Conservation (phyloP, 23 tunicate genomes). For the Diplosoma virens region DNA sequence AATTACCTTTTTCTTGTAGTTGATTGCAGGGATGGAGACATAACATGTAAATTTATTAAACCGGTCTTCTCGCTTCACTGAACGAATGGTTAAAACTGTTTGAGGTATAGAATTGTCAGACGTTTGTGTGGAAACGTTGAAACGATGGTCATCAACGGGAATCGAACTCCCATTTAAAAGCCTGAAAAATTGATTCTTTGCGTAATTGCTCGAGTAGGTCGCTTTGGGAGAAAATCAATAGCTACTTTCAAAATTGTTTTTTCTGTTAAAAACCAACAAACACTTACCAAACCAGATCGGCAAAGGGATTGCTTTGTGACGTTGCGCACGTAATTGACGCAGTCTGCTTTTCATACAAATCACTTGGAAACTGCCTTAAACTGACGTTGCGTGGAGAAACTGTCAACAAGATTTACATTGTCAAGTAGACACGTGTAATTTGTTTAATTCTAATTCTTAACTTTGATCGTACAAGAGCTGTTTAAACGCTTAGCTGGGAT, state of each 20-base stretch:
- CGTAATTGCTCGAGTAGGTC: too few relatives aligned
- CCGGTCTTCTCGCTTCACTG: constrained; percentile 31
- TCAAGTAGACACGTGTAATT: too few relatives aligned
- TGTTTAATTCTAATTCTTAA: too few relatives aligned
- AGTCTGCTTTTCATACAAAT: constrained; percentile 38
- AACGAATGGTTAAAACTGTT: not conserved
- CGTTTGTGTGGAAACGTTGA: too few relatives aligned
- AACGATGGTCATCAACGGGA: too few relatives aligned
- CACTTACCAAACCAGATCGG: constrained; percentile 50
- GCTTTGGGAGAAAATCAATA: too few relatives aligned
- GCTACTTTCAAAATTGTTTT: too few relatives aligned
- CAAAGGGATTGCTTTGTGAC: constrained; percentile 55
- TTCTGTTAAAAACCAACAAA: too few relatives aligned
- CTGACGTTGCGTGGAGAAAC: constrained; percentile 52
- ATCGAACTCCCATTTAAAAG: too few relatives aligned
- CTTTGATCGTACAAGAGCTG: too few relatives aligned
- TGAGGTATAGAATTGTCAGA: not conserved
- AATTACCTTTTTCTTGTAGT: constrained; percentile 23
- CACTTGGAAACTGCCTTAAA: constrained; percentile 60
- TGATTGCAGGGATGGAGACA: constrained; percentile 28
- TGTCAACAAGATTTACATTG: not conserved
- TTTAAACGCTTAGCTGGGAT: too few relatives aligned
- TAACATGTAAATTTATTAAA: constrained; percentile 1
- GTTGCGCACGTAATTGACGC: constrained; percentile 40
- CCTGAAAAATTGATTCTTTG: too few relatives aligned